Evolutionary conservation across 2,113 vertebrate species (phyloP), one percentile per base, ranked within the genome.

Genomic region (Chinchilla lanigera): DNA sequence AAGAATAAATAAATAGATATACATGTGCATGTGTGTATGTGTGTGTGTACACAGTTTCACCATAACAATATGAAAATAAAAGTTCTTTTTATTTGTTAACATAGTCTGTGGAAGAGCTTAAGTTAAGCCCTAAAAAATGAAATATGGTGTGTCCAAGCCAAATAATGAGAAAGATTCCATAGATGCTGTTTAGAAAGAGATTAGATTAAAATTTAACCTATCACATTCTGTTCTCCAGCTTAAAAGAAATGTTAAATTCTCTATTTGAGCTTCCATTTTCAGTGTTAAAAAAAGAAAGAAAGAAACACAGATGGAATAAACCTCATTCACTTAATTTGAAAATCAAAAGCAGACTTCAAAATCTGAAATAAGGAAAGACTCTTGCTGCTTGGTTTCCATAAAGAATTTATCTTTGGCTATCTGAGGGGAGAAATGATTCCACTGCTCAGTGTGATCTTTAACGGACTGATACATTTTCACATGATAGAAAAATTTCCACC

Each of bases 181-280:
- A 93, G 67, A 96, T 44, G 33, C n/a, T 89, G 75, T 65, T 92
- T 97, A 96, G 60, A 88, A 10, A 95, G 58, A 93, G 77, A 90
- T 90, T 73, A 97, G 92, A 91, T 95, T 89, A 97, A 96, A 98
- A 95, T 94, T 87, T 95, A 97, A 87, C 89, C 96, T 92, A 73
- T 60, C 54, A 13, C 35, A 85, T 92, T 96, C 87, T 96, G 87
- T 77, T 89, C 86, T 87, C 83, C 73, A 86, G 56, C 83, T 89
- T 82, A 83, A 81, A 96, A 95, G 56, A 95, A 95, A 95, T 63
- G 19, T 83, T 91, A 83, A 90, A 67, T 47, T 96, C 78, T 95
- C 41, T 92, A 73, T 89, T 93, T 44, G 71, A 83, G 60, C 52
- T 95, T 96, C 86, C 93, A 91, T 94, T 96, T 96, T 95, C 93